Evolutionary conservation across 2,888 invertebrate genomes (phyloP).

Genomic region (Heteromurus nitidus): DNA sequence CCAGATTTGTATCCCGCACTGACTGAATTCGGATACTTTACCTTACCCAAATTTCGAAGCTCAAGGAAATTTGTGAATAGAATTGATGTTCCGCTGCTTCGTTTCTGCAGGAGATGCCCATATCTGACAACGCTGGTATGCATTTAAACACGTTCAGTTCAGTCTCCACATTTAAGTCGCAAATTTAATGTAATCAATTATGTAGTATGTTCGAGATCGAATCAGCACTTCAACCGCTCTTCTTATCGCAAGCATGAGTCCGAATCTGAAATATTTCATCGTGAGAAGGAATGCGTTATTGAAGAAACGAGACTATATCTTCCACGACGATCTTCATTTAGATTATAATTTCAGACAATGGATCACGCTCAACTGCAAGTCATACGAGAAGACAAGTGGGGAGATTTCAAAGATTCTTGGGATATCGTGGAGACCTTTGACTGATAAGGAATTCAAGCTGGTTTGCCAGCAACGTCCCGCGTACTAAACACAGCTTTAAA

Average conservation of each 20-base stretch:
- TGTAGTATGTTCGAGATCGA: slow-evolving; percentile 83
- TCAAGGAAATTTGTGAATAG: slow-evolving; percentile 83
- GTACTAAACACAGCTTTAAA: slow-evolving; percentile 51
- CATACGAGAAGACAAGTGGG: slow-evolving; percentile 81
- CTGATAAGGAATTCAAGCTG: slow-evolving; percentile 81
- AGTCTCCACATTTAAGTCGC: not conserved
- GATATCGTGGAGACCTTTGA: slow-evolving; percentile 81
- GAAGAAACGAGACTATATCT: slow-evolving; percentile 79
- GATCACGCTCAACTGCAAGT: slow-evolving; percentile 80
- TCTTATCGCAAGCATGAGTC: slow-evolving; percentile 82
- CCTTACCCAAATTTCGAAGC: slow-evolving; percentile 82
- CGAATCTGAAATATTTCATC: slow-evolving; percentile 80
- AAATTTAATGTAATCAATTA: not conserved
- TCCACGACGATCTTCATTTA: slow-evolving; percentile 79
- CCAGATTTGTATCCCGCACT: slow-evolving; percentile 81
- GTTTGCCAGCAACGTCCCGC: slow-evolving; percentile 55
- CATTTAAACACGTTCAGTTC: not conserved
- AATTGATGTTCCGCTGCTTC: slow-evolving; percentile 82
- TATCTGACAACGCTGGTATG: slow-evolving; percentile 82
- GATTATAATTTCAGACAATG: slow-evolving; percentile 82
- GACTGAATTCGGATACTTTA: slow-evolving; percentile 82
- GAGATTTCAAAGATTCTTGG: slow-evolving; percentile 84
- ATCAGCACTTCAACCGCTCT: slow-evolving; percentile 86
- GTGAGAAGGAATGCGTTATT: slow-evolving; percentile 85
- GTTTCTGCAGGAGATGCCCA: slow-evolving; percentile 82